Evolutionary conservation across 2,888 invertebrate species (phyloP).

Genomic region (Carterocephalus palaemon): DNA sequence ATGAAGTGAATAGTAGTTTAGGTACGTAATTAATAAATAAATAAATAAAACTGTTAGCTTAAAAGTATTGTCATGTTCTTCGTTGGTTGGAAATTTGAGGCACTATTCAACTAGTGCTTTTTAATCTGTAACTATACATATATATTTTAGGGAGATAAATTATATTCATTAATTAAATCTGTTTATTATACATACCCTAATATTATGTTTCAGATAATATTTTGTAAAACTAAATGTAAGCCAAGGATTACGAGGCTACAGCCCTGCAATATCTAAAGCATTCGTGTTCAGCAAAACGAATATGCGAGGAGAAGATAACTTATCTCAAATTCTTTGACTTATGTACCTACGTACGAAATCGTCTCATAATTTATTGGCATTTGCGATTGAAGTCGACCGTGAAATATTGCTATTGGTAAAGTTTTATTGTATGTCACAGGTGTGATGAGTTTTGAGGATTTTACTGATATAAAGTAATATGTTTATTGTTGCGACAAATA

Average conservation of each 20-base stretch:
- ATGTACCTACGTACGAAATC: conserved; percentile 60
- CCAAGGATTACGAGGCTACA: conserved; percentile 32
- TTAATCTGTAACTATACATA: no score
- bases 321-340: conserved; percentile 65
- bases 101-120: no score
- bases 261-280: conserved; percentile 43
- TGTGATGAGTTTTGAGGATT: conserved; percentile 57
- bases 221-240: no score
- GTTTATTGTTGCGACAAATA: conserved; percentile 32
- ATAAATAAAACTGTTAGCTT: no score
- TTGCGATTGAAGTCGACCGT: conserved; percentile 73
- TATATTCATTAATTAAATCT: no score
- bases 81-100: no score
- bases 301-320: conserved; percentile 62
- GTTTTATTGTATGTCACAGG: conserved; percentile 75
- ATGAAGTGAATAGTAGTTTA: no score
- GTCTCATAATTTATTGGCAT: conserved; percentile 71
- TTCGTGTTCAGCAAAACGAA: conserved; percentile 54
- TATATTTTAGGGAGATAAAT: no score
- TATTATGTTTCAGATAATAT: no score
- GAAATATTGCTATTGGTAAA: conserved; percentile 77
- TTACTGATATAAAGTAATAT: conserved; percentile 30
- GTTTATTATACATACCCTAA: no score
- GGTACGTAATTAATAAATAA: no score
- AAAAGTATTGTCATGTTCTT: no score